Percentiles rank a stretch among this genome's conserved stretches.
Conservation (phyloP, 2,113 vertebrate species). For the Marmota flaviventris region DNA sequence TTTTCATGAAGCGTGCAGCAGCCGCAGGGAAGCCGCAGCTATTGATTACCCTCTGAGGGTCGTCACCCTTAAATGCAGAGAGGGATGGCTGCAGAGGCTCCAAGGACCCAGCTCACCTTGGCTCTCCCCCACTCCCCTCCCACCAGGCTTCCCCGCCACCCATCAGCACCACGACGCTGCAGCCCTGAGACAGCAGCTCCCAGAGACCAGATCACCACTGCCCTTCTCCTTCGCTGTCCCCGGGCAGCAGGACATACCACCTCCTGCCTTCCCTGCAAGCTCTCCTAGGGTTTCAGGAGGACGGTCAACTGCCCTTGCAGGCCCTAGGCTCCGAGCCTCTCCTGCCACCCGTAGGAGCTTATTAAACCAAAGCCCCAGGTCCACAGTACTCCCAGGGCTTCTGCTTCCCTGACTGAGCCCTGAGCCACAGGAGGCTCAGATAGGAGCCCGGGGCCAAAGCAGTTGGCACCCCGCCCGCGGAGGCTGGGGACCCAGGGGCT, state of each 20-base stretch:
- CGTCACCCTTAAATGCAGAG: not conserved
- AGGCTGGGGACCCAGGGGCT: not conserved
- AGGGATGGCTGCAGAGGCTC: not conserved
- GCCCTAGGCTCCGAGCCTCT: not conserved
- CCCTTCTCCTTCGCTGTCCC: no score
- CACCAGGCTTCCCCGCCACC: not conserved
- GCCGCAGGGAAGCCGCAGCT: not conserved
- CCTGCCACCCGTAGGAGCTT: not conserved
- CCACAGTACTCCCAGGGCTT: not conserved
- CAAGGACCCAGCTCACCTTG: not conserved
- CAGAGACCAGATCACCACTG: not conserved
- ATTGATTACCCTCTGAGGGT: not conserved
- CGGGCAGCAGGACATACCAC: no score
- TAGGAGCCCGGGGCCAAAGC: not conserved
- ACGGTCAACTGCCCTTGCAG: not conserved
- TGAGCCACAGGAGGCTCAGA: not conserved
- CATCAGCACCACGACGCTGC: rapidly evolving
- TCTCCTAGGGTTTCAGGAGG: not conserved
- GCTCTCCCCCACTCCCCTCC: not conserved
- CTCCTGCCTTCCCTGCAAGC: not conserved
- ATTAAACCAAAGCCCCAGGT: not conserved
- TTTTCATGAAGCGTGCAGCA: not conserved
- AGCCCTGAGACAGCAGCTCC: not conserved
- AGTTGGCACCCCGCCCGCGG: not conserved
- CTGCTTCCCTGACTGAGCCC: not conserved